phyloP scores from a whole-genome alignment of 1,140 invertebrate species.

The Pentalonia nigronervosa region DNA sequence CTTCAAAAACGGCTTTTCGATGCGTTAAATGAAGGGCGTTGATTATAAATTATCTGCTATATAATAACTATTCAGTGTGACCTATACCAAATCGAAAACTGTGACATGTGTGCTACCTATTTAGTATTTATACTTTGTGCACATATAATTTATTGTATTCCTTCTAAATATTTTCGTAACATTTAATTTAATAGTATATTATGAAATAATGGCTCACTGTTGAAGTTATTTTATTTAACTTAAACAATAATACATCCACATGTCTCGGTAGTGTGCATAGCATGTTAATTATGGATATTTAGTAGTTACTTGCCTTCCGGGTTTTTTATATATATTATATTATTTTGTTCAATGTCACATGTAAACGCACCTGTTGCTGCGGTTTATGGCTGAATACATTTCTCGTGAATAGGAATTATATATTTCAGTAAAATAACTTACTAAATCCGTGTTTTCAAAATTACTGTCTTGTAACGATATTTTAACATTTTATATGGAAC shows the following conservation, averaged over 20 bases:
- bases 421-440: not conserved
- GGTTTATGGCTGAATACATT: not conserved
- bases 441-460: not conserved
- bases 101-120: not conserved
- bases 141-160: not conserved
- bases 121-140: not conserved
- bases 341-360: constrained; percentile 40
- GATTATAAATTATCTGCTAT: not conserved
- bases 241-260: not conserved
- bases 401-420: not conserved
- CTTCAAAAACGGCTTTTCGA: not conserved
- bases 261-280: not conserved
- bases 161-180: not conserved
- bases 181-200: not conserved
- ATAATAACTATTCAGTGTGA: not conserved
- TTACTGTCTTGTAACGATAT: not conserved
- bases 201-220: not conserved
- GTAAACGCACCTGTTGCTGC: constrained; percentile 31
- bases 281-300: not conserved
- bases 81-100: too few relatives aligned
- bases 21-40: too few relatives aligned
- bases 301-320: constrained; percentile 18
- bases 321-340: constrained; percentile 42
- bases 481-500: not conserved
- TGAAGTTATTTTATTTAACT: not conserved